phyloP scores from a whole-genome alignment of 1,140 invertebrate genomes.

The Macrocentrus cingulum region DNA sequence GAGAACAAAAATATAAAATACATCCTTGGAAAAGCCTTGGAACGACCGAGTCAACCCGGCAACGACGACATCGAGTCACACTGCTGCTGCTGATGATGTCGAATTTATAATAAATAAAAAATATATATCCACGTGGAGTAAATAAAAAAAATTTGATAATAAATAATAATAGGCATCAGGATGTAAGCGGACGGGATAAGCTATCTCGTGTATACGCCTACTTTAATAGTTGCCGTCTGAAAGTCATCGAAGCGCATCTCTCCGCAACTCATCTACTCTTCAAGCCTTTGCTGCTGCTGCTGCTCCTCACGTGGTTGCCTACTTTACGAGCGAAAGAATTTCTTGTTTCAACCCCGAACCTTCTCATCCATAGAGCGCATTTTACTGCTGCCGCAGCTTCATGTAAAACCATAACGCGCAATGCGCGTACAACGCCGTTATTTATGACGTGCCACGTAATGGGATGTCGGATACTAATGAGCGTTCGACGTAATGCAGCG shows the following conservation, averaged over 20 bases:
- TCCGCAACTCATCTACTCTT: not conserved
- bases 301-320: not conserved
- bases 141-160: not conserved
- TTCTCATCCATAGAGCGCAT: conserved; percentile 15
- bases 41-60: no score
- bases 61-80: no score
- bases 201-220: not conserved
- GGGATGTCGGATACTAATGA: conserved; percentile 53
- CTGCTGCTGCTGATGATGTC: no score
- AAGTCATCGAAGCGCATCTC: conserved; percentile 7
- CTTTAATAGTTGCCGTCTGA: conserved; percentile 7
- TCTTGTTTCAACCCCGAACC: not conserved
- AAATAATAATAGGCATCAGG: not conserved
- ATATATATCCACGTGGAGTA: no score
- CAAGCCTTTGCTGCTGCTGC: not conserved
- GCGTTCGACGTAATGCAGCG: conserved; percentile 38
- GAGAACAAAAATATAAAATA: no score
- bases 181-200: not conserved
- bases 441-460: conserved; percentile 49
- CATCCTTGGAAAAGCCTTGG: no score
- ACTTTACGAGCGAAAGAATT: conserved; percentile 20
- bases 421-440: conserved; percentile 34
- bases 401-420: conserved; percentile 22
- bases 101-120: no score
- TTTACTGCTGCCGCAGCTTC: not conserved